These are phyloP conservation scores for Martes martes DNA, from an alignment of 2,113 vertebrate species.

Conservation along the genomic window DNA sequence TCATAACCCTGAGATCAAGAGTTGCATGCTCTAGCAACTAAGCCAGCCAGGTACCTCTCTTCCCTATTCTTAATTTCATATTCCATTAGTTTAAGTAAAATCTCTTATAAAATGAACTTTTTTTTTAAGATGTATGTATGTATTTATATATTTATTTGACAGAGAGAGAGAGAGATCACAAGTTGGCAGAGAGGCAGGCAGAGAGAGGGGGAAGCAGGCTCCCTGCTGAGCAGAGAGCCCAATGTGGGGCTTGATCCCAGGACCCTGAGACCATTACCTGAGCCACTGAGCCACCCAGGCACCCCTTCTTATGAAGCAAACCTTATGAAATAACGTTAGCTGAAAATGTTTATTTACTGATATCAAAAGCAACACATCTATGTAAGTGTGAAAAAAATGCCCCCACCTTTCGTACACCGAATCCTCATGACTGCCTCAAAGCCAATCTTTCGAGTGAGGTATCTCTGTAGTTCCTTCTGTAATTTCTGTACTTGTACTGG, in stretches of 20 bases:
- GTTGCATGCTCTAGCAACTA: not conserved
- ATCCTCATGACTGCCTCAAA: slow-evolving; percentile 99
- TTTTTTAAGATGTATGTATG: too few relatives aligned
- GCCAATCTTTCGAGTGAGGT: slow-evolving; percentile 95
- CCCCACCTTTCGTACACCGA: slow-evolving; percentile 96
- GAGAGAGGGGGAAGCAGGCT: too few relatives aligned
- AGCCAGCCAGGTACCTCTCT: not conserved
- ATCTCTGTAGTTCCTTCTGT: slow-evolving; percentile 94
- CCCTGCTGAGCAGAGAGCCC: too few relatives aligned
- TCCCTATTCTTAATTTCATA: not conserved
- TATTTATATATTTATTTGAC: too few relatives aligned
- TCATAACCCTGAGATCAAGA: not conserved
- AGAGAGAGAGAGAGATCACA: too few relatives aligned
- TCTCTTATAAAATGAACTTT: not conserved
- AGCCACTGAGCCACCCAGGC: too few relatives aligned
- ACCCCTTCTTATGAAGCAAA: not conserved
- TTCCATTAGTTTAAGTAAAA: not conserved
- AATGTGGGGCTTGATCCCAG: too few relatives aligned
- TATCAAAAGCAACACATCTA: not conserved
- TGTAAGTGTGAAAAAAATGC: not conserved
- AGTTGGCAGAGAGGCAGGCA: too few relatives aligned
- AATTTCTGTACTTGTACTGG: slow-evolving; percentile 93
- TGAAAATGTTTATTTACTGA: not conserved
- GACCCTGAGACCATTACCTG: too few relatives aligned
- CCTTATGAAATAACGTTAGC: not conserved